A percentile compares a stretch with the other conserved stretches of the same genome.
Evolutionary conservation across 2,113 vertebrate genomes (phyloP).

Genomic region (Eublepharis macularius): DNA sequence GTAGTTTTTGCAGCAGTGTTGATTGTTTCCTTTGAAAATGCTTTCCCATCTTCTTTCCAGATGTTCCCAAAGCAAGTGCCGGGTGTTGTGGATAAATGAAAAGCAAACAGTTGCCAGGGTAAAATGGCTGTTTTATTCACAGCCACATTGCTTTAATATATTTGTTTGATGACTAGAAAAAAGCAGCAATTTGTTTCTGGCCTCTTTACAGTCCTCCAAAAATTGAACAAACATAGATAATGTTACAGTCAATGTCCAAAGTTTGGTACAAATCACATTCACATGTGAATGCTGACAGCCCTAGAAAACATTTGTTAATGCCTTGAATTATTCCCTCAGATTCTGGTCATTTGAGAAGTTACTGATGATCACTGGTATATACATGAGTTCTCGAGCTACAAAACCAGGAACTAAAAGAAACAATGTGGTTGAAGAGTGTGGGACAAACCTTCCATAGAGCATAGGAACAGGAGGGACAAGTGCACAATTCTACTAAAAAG

Average conservation of each 20-base stretch:
- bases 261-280: background rate
- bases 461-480: background rate
- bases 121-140: constrained; percentile 49
- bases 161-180: constrained; percentile 43
- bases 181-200: constrained; percentile 4
- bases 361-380: background rate
- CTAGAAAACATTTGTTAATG: background rate
- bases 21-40: constrained; percentile 66
- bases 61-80: constrained; percentile 64
- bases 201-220: background rate
- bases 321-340: background rate
- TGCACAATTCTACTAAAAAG: background rate
- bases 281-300: background rate
- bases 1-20: constrained; percentile 49
- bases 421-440: background rate
- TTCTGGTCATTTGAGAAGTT: background rate
- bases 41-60: constrained; percentile 66
- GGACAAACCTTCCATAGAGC: background rate
- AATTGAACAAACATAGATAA: background rate
- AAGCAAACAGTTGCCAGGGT: constrained; percentile 38
- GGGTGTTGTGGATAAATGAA: constrained; percentile 52
- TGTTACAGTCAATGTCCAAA: background rate
- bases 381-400: background rate
- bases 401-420: background rate
- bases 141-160: constrained; percentile 39